Base-by-base conservation (phyloP, 2,888 invertebrate genomes). In the Machimus rusticus region DNA sequence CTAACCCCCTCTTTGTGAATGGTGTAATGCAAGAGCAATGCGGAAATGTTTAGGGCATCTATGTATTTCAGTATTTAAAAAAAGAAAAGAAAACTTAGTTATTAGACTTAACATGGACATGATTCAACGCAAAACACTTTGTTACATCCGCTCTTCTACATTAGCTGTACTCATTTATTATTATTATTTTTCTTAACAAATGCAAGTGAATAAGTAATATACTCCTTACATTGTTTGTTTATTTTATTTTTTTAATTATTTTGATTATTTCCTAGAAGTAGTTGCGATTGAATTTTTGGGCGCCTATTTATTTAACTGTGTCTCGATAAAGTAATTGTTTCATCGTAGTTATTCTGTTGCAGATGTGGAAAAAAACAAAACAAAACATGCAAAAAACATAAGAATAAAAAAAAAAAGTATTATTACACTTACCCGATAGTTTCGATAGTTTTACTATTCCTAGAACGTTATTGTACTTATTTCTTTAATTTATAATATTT, bases 261-360 rank as follows among this genome's bases (percentile, higher is more conserved):
- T 55, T 66, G 66, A 9, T 66, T 66, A 66, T 66, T 66, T 66
- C 51, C 28, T 86, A 79, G 87, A 86, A 87, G 88, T 88, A 88
- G 88, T 88, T 88, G 88, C 88, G 88, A 88, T 88, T 88, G 88
- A 88, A 82, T 46, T 88, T 88, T 81, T 88, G 87, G 88, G 87
- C 88, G 88, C 87, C 82, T 88, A 82, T 86, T 79, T 87, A 66
- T 82, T 66, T 55, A 84, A 74, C 37, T 77, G 39, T 86, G 66
- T 85, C 28, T 74, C 74, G 43, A 43, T 85, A 37, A 74, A 43
- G 28, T 74, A 66, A 43, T 46, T 79, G 28, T 85, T 85, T 85
- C 85, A 74, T 85, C 74, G 46, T 85, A 85, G 74, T 85, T 85
- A 74, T 74, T 85, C 43, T 74, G 23, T 66, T 46, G 43, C 28